A percentile compares a stretch with the other conserved stretches of the same genome.
phyloP scores from a whole-genome alignment of 2,888 invertebrate genomes.

The Apantesis nais region DNA sequence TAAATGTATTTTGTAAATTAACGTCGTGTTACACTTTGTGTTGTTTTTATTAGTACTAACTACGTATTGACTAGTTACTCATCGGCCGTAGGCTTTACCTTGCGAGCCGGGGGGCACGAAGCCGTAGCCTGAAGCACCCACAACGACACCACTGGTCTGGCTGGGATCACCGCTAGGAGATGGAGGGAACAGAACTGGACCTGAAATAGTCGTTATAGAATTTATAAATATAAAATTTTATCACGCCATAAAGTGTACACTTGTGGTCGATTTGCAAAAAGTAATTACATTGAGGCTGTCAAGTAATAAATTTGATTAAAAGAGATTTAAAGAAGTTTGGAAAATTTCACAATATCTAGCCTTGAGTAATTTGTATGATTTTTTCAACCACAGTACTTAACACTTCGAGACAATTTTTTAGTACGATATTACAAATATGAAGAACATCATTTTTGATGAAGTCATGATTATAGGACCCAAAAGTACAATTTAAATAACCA shows the following conservation, averaged over 20 bases:
- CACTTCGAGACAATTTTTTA: background rate
- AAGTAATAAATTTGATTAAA: background rate
- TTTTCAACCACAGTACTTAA: background rate
- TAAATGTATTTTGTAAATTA: slow-evolving; percentile 13
- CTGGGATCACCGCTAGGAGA: slow-evolving; percentile 88
- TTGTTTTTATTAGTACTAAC: slow-evolving; percentile 66
- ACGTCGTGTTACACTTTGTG: slow-evolving; percentile 52
- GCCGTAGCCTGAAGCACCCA: slow-evolving; percentile 94
- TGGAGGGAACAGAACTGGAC: slow-evolving; percentile 92
- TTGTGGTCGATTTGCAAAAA: background rate
- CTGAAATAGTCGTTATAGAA: slow-evolving; percentile 75
- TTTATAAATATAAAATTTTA: background rate
- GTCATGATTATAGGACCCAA: background rate
- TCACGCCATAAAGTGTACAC: background rate
- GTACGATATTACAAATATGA: background rate
- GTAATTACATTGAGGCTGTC: too few relatives aligned
- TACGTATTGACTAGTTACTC: slow-evolving; percentile 69
- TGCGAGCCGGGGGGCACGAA: slow-evolving; percentile 91
- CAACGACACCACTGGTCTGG: slow-evolving; percentile 92
- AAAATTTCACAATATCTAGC: background rate
- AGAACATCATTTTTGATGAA: background rate
- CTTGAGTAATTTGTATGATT: background rate
- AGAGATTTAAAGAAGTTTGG: too few relatives aligned
- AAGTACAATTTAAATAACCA: background rate
- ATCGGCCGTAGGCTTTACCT: slow-evolving; percentile 85